Percentiles rank a stretch among this genome's conserved stretches.
Conservation (phyloP, 2,888 invertebrate genomes). For the Dasypogon diadema region DNA sequence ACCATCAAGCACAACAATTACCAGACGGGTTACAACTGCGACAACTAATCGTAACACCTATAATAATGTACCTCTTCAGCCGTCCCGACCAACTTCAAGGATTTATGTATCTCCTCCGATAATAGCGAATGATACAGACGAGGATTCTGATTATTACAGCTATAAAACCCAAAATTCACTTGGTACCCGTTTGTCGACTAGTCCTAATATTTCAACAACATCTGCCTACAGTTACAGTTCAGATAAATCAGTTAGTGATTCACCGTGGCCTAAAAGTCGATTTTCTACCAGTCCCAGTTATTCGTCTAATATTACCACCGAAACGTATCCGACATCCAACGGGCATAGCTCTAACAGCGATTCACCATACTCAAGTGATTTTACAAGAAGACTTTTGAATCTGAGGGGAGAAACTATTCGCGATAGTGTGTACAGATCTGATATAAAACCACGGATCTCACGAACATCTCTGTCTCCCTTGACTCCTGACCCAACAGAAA, state of each 20-base stretch:
- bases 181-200: conserved; percentile 54
- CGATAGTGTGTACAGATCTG: conserved; percentile 55
- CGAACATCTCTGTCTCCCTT: conserved; percentile 12
- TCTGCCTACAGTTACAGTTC: conserved; percentile 10
- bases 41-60: background rate
- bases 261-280: conserved; percentile 12
- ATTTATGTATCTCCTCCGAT: conserved; percentile 53
- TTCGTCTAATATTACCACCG: background rate
- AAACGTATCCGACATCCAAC: conserved; percentile 64
- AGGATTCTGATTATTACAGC: conserved; percentile 44
- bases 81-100: conserved; percentile 36
- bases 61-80: background rate
- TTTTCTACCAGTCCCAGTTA: background rate
- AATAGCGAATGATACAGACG: conserved; percentile 41
- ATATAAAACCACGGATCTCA: conserved; percentile 20
- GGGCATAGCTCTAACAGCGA: conserved; percentile 69
- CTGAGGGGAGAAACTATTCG: conserved; percentile 59
- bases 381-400: conserved; percentile 71
- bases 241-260: background rate
- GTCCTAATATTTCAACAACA: conserved; percentile 54
- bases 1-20: conserved; percentile 43
- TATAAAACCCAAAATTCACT: conserved; percentile 3
- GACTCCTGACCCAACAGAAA: conserved; percentile 48
- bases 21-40: conserved; percentile 48
- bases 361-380: conserved; percentile 79